Percentiles rank a stretch among this genome's conserved stretches.
Conservation (phyloP, 1,140 invertebrate species). For the Plutomurus gul region DNA sequence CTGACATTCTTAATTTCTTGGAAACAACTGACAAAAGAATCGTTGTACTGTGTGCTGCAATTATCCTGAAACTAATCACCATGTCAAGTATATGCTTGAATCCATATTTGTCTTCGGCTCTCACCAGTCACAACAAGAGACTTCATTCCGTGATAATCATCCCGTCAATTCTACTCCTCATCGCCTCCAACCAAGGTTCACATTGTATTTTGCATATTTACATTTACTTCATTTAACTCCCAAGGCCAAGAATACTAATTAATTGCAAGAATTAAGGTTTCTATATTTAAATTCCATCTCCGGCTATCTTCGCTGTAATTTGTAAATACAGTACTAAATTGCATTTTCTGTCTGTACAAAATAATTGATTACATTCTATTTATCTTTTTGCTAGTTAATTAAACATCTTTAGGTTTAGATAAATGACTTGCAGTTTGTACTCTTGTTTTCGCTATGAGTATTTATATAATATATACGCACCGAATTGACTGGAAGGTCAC, state of each 20-base stretch:
- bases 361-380: too few species aligned
- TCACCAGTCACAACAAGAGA: slow-evolving; percentile 15
- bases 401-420: too few species aligned
- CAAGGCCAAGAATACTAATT: neutral
- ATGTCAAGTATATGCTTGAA: slow-evolving; percentile 9
- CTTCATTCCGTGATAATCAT: slow-evolving; percentile 44
- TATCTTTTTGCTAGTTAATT: too few species aligned
- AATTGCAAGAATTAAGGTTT: neutral
- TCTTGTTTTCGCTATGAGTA: too few species aligned
- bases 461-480: too few species aligned
- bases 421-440: too few species aligned
- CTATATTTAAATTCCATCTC: too few species aligned
- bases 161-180: slow-evolving; percentile 47
- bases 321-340: neutral
- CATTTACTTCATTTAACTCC: neutral
- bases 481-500: too few species aligned
- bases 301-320: too few species aligned
- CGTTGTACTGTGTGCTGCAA: too few species aligned
- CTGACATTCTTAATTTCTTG: too few species aligned
- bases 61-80: slow-evolving; percentile 16
- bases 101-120: slow-evolving; percentile 24
- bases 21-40: neutral
- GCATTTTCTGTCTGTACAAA: too few species aligned
- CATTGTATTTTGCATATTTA: neutral
- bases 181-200: slow-evolving; percentile 50